phyloP scores from a whole-genome alignment of 2,888 invertebrate species.

The Hypolimnas misippus region DNA sequence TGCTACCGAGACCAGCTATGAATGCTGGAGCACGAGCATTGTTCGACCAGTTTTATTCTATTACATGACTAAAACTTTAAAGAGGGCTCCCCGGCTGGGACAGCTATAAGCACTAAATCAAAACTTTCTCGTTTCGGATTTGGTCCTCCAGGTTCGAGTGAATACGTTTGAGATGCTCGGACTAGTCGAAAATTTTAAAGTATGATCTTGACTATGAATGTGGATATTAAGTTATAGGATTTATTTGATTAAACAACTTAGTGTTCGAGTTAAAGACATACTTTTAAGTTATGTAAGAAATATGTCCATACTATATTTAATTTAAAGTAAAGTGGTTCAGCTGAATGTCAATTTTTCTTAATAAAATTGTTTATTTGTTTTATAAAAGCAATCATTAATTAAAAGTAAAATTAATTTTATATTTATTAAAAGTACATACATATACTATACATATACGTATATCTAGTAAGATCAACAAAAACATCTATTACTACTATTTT shows the following conservation, averaged over 20 bases:
- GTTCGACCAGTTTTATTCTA: conserved; percentile 81
- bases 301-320: too few relatives aligned
- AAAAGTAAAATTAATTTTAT: too few relatives aligned
- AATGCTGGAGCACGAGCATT: conserved; percentile 67
- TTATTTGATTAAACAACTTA: neutral
- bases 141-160: conserved; percentile 67
- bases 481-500: neutral
- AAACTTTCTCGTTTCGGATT: conserved; percentile 75
- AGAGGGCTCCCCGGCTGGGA: conserved; percentile 71
- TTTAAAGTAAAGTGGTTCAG: too few relatives aligned
- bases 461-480: neutral
- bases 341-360: too few relatives aligned
- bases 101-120: conserved; percentile 82
- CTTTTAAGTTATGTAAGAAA: too few relatives aligned
- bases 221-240: neutral
- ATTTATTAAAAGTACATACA: too few relatives aligned
- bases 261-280: too few relatives aligned
- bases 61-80: conserved; percentile 79
- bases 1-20: conserved; percentile 58
- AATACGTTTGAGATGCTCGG: conserved; percentile 57
- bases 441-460: too few relatives aligned
- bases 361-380: too few relatives aligned
- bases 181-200: conserved; percentile 7
- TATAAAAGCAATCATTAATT: too few relatives aligned
- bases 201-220: neutral